Conservation (phyloP, 2,888 invertebrate species). For the Sesia apiformis region DNA sequence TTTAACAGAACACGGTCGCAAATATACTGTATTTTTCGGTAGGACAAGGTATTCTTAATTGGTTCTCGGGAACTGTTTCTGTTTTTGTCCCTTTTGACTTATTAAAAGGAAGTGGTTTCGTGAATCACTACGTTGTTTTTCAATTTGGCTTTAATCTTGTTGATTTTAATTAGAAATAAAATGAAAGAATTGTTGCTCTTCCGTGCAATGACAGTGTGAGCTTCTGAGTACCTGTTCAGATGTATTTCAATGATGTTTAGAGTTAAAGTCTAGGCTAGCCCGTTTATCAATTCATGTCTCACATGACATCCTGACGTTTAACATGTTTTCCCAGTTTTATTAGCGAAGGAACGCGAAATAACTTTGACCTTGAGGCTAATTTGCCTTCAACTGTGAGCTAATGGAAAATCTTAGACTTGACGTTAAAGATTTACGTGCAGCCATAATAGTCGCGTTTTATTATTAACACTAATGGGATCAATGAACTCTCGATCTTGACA, state of each 20-base stretch:
- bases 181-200: no score
- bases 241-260: not conserved
- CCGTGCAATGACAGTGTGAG: not conserved
- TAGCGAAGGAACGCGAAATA: constrained; percentile 30
- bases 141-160: constrained; percentile 4
- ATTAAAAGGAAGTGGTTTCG: constrained; percentile 13
- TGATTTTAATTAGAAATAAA: no score
- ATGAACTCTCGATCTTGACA: constrained; percentile 9
- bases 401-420: constrained; percentile 37
- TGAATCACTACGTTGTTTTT: constrained; percentile 18
- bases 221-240: not conserved
- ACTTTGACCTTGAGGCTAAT: constrained; percentile 20
- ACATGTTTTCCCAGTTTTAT: constrained; percentile 31
- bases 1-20: constrained; percentile 21
- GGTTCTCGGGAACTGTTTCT: constrained; percentile 27
- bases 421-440: constrained; percentile 26
- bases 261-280: not conserved
- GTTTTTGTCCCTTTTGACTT: constrained; percentile 15
- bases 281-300: not conserved
- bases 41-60: constrained; percentile 37
- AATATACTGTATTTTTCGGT: constrained; percentile 24
- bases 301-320: not conserved
- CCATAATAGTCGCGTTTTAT: constrained; percentile 24
- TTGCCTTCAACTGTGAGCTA: constrained; percentile 27
- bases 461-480: constrained; percentile 19